Conservation (phyloP, 2,113 vertebrate species). For the Sinocyclocheilus anshuiensis region DNA sequence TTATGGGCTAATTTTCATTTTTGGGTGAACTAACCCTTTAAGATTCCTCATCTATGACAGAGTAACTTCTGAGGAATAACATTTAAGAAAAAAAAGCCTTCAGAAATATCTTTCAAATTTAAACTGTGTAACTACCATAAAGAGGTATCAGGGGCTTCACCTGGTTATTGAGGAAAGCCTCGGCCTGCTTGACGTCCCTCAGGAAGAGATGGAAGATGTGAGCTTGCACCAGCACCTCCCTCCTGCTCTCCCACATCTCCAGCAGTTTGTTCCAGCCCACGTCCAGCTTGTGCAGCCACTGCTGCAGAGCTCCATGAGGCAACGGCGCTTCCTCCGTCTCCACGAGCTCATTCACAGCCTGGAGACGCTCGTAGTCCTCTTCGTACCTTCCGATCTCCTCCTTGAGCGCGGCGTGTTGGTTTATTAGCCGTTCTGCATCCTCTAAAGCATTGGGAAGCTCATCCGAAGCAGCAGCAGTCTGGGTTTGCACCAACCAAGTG, state of each 20-base stretch:
- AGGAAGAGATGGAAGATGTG: constrained; percentile 93
- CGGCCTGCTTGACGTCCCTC: constrained; percentile 84
- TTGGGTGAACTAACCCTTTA: background rate
- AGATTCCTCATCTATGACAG: background rate
- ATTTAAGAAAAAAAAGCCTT: background rate
- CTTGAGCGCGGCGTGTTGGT: constrained; percentile 86
- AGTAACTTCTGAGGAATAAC: background rate
- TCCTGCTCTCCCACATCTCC: constrained; percentile 87
- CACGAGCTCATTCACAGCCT: constrained; percentile 88
- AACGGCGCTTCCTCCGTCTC: constrained; percentile 86
- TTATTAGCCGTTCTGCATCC: constrained; percentile 84
- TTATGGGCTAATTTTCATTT: too few species aligned
- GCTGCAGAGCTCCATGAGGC: constrained; percentile 84
- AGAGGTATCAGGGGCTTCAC: constrained; percentile 64
- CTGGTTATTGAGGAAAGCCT: constrained; percentile 86
- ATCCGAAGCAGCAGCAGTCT: constrained; percentile 78
- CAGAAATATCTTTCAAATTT: background rate
- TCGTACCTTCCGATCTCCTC: constrained; percentile 92
- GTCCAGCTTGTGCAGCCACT: constrained; percentile 93
- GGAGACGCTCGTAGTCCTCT: constrained; percentile 89
- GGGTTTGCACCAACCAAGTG: constrained; percentile 90
- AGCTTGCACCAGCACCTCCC: constrained; percentile 86
- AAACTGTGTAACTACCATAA: background rate
- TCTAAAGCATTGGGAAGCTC: constrained; percentile 81
- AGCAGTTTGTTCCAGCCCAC: constrained; percentile 92